Evolutionary conservation across 2,888 invertebrate species (phyloP).

Genomic region (Agrotis ipsilon): DNA sequence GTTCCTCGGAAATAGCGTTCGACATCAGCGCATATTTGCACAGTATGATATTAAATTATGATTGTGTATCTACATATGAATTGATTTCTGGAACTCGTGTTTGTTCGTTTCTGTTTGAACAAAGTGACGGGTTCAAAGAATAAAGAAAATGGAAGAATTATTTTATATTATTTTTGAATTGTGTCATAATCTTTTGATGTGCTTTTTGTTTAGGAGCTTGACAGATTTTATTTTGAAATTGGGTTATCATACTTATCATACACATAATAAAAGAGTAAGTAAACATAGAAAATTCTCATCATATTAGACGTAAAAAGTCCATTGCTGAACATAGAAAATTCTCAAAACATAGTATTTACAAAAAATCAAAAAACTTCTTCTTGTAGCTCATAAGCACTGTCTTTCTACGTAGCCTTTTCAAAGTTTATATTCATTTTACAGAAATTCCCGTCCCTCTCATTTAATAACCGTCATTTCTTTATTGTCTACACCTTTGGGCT

Average conservation of each 20-base stretch:
- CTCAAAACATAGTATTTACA: too few species aligned
- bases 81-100: constrained; percentile 43
- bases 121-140: constrained; percentile 23
- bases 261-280: too few species aligned
- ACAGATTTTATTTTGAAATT: constrained; percentile 8
- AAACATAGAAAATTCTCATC: too few species aligned
- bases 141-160: constrained; percentile 4
- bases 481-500: constrained; percentile 3
- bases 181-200: constrained; percentile 26
- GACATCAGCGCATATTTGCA: constrained; percentile 52
- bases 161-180: constrained; percentile 26
- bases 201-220: neutral
- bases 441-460: neutral
- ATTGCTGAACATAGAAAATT: too few species aligned
- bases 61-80: constrained; percentile 40
- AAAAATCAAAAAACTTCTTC: too few species aligned
- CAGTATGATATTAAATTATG: constrained; percentile 53
- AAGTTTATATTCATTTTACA: neutral
- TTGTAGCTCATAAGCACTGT: too few species aligned
- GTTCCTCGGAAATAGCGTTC: constrained; percentile 52
- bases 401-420: too few species aligned
- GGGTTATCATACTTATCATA: neutral
- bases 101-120: constrained; percentile 22
- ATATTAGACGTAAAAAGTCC: too few species aligned
- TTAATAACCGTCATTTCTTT: constrained; percentile 22